A percentile compares a stretch with the other conserved stretches of the same genome.
phyloP scores from a whole-genome alignment of 2,113 vertebrate species.

The Onychostruthus taczanowskii region DNA sequence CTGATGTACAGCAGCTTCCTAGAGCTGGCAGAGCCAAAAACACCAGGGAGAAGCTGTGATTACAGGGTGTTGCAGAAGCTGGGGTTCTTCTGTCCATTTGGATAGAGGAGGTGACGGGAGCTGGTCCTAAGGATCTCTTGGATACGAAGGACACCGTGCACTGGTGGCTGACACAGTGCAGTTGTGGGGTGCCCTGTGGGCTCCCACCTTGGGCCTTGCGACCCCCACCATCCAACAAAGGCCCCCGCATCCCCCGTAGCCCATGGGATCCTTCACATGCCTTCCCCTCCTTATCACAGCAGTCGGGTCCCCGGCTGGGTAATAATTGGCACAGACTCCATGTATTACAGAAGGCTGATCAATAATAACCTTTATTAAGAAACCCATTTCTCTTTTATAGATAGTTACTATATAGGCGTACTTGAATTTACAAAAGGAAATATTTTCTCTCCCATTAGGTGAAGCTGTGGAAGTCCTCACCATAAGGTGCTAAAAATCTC shows the following conservation, averaged over 20 bases:
- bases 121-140: not conserved
- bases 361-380: not conserved
- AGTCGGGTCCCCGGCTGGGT: too few species aligned
- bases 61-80: not conserved
- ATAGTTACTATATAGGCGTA: not conserved
- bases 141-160: not conserved
- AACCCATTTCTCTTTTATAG: not conserved
- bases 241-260: not conserved
- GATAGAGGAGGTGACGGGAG: not conserved
- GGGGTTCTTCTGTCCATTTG: too few species aligned
- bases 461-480: not conserved
- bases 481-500: not conserved
- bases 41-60: not conserved
- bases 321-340: not conserved
- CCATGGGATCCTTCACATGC: rapidly evolving
- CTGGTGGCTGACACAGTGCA: rapidly evolving
- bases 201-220: not conserved
- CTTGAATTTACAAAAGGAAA: not conserved
- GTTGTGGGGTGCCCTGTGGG: not conserved
- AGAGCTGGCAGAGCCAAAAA: not conserved
- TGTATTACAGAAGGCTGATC: not conserved
- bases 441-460: not conserved
- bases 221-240: not conserved
- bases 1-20: not conserved
- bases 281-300: not conserved